Percentiles rank a stretch among this genome's conserved stretches.
Evolutionary conservation across 2,113 vertebrate genomes (phyloP).

Genomic region (Zosterops japonicus): DNA sequence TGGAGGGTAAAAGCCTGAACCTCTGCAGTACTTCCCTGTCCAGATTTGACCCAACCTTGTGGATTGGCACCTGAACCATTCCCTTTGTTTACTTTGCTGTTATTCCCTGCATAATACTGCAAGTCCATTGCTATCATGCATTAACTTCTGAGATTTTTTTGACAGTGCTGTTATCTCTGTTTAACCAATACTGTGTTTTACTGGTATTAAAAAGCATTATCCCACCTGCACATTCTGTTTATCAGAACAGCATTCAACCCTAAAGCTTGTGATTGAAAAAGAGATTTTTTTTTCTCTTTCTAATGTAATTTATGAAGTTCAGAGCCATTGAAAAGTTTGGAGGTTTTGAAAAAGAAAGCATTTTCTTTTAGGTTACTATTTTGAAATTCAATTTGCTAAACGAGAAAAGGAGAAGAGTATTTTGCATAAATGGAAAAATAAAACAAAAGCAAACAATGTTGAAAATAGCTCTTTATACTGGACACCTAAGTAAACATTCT

Average conservation of each 20-base stretch:
- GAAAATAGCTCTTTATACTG: not conserved
- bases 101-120: not conserved
- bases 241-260: not conserved
- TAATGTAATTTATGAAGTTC: slow-evolving; percentile 15
- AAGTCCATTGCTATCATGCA: not conserved
- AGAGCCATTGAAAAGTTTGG: not conserved
- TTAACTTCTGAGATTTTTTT: not conserved
- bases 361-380: not conserved
- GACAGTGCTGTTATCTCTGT: not conserved
- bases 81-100: not conserved
- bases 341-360: not conserved
- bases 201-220: not conserved
- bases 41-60: rapidly evolving
- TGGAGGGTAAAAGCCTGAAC: not conserved
- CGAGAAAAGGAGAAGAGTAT: not conserved
- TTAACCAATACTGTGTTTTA: not conserved
- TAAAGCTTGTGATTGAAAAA: not conserved
- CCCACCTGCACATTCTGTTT: not conserved
- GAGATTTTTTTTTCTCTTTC: not conserved
- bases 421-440: not conserved
- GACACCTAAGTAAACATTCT: not conserved
- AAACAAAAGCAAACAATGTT: not conserved
- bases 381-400: not conserved
- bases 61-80: not conserved
- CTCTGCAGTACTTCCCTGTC: not conserved